Evolutionary conservation across 2,888 invertebrate species (phyloP), one percentile per base, ranked within the genome.

Genomic region (Mylabris sibirica): DNA sequence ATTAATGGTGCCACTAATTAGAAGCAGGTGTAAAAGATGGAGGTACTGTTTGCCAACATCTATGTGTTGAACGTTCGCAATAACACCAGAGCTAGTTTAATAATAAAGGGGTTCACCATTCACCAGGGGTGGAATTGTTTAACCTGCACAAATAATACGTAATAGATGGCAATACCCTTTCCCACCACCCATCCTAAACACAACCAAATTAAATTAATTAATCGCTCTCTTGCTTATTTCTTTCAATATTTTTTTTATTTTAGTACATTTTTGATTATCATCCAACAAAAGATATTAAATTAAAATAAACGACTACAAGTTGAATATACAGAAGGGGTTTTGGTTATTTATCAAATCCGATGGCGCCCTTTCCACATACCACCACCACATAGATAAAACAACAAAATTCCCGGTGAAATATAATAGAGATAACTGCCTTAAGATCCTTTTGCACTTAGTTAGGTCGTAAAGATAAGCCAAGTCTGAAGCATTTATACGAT

Each of bases 361-460:
- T 49, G 60, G 35, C 11, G 38, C 63, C 63, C 63, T 26, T 63
- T 64, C n/a, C 14, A 57, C 30, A 24, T 12, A 17, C 4, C 59
- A 35, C 68, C 24, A 64, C 17, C 66, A 38, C 11, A 14, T 35
- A 41, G 3, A 59, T 63, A 69, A 65, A 72, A 71, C 68, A 73
- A 74, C 72, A 68, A 74, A 77, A 75, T 75, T 73, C 68, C 68
- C 69, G 75, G 72, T 76, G 75, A 78, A 76, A 77, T 75, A 75
- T 76, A 71, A 74, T 72, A 63, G 72, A 73, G 72, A 75, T 75
- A 73, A 75, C 73, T 72, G 75, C 69, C 75, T 76, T 75, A 76
- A 79, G 78, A 77, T 77, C 76, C 79, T 77, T 80, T 81, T 78
- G 80, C 80, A 81, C 80, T 81, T 81, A 79, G 78, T 75, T 75